Evolutionary conservation across 1,140 invertebrate species (phyloP), one percentile per base, ranked within the genome.

Genomic region (Lordiphosa collinella): DNA sequence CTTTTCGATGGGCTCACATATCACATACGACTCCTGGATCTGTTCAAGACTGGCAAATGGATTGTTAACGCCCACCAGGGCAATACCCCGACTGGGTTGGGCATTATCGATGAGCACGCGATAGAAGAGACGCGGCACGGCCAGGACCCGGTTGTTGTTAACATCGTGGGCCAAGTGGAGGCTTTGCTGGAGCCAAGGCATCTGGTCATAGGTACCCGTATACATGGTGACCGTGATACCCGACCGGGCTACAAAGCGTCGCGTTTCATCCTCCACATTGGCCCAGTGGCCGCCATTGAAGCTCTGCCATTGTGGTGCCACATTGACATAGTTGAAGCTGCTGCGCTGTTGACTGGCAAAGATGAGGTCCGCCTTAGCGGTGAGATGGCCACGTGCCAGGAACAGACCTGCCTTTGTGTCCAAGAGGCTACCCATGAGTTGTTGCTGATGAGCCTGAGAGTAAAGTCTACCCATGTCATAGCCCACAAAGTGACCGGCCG

Each of bases 231-330:
- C 63, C 51, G 90, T 74, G 12, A 89, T 54, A 0, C 53, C 46
- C 1, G 68, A 67, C 2, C 53, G 62, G 5, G 49, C 55, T 2
- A 87, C 89, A 48, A 90, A 91, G 14, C 68, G 72, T 35, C 91
- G 85, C 3, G 90, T 85, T 54, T 78, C 82, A 6, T 82, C 64
- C 79, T 92, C 91, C 4, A 91, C 46, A 13, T 53, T 58, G 12
- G 90, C 89, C 93, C 93, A 94, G 67, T 92, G 93, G 13, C 91
- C 92, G 22, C 87, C 91, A 65, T 93, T 93, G 57, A 93, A 91
- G 5, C 87, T 90, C 53, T 93, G 92, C 93, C 92, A 94, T 61
- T 89, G 92, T 1, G 92, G 92, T 9, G 90, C 92, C 11, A 88
- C 90, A 78, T 94, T 94, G 10, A 92, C 89, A 68, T 92, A 94